Evolutionary conservation across 2,797 vertebrate genomes (phyloP).

Genomic region (Parambassis ranga): DNA sequence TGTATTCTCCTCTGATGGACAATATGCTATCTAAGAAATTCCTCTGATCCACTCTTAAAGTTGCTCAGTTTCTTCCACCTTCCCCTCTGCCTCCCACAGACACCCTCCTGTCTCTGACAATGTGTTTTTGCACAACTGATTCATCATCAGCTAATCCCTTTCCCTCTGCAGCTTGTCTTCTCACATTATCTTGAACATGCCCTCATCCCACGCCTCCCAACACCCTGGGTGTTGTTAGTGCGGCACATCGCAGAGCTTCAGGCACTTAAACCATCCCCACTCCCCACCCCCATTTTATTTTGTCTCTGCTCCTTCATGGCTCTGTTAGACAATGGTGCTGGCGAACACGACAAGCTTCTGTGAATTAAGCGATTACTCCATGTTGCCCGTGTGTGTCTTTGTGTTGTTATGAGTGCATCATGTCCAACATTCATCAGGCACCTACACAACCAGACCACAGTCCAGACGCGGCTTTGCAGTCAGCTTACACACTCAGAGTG

Average conservation of each 20-base stretch:
- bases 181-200: slow-evolving; percentile 55
- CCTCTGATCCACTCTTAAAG: not conserved
- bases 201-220: slow-evolving; percentile 38
- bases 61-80: not conserved
- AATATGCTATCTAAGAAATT: not conserved
- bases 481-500: slow-evolving; percentile 21
- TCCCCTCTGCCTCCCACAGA: slow-evolving; percentile 7
- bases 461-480: slow-evolving; percentile 14
- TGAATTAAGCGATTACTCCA: slow-evolving; percentile 26
- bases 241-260: slow-evolving; percentile 27
- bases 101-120: slow-evolving; percentile 14
- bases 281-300: slow-evolving; percentile 21
- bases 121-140: slow-evolving; percentile 39
- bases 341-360: slow-evolving; percentile 38
- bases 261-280: not conserved
- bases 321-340: slow-evolving; percentile 27
- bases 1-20: not conserved
- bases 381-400: not conserved
- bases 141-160: slow-evolving; percentile 62
- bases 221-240: slow-evolving; percentile 50
- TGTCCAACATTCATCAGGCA: slow-evolving; percentile 15
- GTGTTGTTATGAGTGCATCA: not conserved
- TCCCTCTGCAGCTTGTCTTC: slow-evolving; percentile 62
- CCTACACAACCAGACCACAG: not conserved
- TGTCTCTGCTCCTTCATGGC: slow-evolving; percentile 4